Evolutionary conservation across 2,797 vertebrate species (phyloP).

Genomic region (Pseudochromis fuscus): DNA sequence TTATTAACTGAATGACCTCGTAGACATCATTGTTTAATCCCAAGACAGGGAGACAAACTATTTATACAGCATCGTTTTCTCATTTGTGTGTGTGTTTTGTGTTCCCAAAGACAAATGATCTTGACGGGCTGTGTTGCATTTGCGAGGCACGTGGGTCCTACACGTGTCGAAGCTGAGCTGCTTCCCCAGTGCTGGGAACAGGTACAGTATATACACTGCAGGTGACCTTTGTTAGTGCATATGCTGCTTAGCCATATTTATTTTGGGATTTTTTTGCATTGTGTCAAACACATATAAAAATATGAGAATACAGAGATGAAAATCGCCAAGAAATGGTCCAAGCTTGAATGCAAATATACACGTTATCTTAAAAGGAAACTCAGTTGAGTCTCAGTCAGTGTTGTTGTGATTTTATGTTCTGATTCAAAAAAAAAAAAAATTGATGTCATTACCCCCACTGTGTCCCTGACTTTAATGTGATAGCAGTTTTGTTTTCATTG

Average conservation of each 20-base stretch:
- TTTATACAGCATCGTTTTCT: conserved; percentile 11
- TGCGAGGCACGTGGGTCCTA: conserved; percentile 96
- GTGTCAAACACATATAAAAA: not conserved
- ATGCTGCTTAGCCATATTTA: too few relatives aligned
- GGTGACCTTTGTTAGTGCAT: not conserved
- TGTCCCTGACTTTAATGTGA: conserved; percentile 55
- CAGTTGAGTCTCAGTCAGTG: conserved; percentile 14
- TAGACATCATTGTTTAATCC: not conserved
- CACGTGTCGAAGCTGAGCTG: conserved; percentile 97
- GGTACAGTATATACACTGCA: conserved; percentile 79
- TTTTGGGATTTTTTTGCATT: not conserved
- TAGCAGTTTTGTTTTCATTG: conserved; percentile 63
- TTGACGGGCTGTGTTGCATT: conserved; percentile 98
- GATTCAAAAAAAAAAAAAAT: conserved; percentile 13
- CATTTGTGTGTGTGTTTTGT: conserved; percentile 22
- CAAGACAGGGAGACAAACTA: not conserved
- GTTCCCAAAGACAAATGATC: conserved; percentile 95
- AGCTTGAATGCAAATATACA: not conserved
- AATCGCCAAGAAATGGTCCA: not conserved
- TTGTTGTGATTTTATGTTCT: conserved; percentile 7
- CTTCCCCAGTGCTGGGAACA: conserved; percentile 99
- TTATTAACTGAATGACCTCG: not conserved
- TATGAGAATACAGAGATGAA: not conserved
- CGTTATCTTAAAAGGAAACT: not conserved
- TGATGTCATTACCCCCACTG: not conserved